These are phyloP conservation scores for Scyliorhinus canicula DNA, from an alignment of 2,797 vertebrate genomes.

Conservation along the genomic window DNA sequence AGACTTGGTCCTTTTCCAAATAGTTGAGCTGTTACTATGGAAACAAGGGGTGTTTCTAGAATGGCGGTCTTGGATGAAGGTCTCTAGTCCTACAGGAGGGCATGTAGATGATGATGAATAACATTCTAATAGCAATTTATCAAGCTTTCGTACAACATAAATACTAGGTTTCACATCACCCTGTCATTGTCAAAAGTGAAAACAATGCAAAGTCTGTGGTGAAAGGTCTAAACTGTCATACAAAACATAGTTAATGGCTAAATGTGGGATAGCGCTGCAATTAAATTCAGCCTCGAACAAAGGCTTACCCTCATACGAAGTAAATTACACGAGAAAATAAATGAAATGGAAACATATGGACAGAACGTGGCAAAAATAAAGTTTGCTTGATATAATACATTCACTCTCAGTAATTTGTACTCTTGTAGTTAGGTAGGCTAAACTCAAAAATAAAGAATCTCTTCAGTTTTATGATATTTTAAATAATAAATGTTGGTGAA, in stretches of 20 bases:
- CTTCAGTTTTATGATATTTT: conserved; percentile 4
- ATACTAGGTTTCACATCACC: neutral
- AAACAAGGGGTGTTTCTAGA: neutral
- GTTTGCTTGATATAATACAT: neutral
- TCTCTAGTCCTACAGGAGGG: neutral
- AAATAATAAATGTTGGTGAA: neutral
- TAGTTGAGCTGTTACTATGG: conserved; percentile 17
- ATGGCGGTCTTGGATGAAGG: neutral
- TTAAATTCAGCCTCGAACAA: neutral
- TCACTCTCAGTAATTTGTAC: neutral
- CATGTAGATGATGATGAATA: conserved; percentile 14
- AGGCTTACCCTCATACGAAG: neutral
- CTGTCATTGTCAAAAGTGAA: conserved; percentile 16
- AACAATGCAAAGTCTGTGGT: conserved; percentile 22
- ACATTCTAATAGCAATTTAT: conserved; percentile 18
- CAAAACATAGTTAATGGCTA: conserved; percentile 22
- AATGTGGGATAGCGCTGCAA: neutral
- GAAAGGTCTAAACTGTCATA: neutral
- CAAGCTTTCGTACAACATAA: conserved; percentile 6
- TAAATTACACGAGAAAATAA: conserved; percentile 15
- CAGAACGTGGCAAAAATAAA: neutral
- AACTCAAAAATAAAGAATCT: neutral
- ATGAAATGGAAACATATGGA: neutral
- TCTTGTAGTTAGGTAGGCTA: neutral
- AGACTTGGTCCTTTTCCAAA: neutral